Evolutionary conservation across 2,113 vertebrate species (phyloP), one percentile per base, ranked within the genome.

Genomic region (Bambusicola thoracicus): DNA sequence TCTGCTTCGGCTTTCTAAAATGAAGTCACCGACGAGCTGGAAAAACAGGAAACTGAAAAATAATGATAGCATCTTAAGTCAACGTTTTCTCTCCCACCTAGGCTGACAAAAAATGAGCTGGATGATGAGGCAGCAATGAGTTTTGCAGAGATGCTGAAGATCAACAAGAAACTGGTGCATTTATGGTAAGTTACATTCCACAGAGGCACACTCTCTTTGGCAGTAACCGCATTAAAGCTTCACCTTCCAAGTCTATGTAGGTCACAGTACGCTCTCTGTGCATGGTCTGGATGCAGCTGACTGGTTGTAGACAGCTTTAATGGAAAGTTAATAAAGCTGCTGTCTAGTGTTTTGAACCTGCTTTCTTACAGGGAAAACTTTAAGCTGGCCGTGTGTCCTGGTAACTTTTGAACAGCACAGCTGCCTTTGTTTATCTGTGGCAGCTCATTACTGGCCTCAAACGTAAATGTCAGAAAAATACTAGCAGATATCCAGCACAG

Each of bases 21-120:
- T 85, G 68, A 92, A 78, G 67, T 66, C 70, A 81, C 53, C 67
- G 58, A 66, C n/a, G 65, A 81, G 75, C 82, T 72, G 44, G 59
- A 83, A 53, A 82, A 79, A 69, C 38, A 58, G 16, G n/a, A 32
- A 36, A 43, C 34, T 69, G 46, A 79, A 89, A 93, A 89, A 34
- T 20, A 63, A 40, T 3, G 10, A 21, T 51, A 87, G 2, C 63
- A 46, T 55, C 59, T 27, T 43, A 69, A 95, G 43, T 17, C 46
- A 89, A 91, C 48, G 4, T 75, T 78, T 83, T 92, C 30, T 91
- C 72, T 79, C 89, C 81, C 72, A 44, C 67, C 73, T 66, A 98
- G 98, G 98, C 83, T 98, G 90, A 98, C 98, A 81, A 96, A 98
- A 96, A 98, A 98, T 0, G 95, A 98, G 27, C 90, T 98, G 34